A percentile compares a stretch with the other conserved stretches of the same genome.
Conservation (phyloP, 2,797 vertebrate genomes). For the Carcharodon carcharias region DNA sequence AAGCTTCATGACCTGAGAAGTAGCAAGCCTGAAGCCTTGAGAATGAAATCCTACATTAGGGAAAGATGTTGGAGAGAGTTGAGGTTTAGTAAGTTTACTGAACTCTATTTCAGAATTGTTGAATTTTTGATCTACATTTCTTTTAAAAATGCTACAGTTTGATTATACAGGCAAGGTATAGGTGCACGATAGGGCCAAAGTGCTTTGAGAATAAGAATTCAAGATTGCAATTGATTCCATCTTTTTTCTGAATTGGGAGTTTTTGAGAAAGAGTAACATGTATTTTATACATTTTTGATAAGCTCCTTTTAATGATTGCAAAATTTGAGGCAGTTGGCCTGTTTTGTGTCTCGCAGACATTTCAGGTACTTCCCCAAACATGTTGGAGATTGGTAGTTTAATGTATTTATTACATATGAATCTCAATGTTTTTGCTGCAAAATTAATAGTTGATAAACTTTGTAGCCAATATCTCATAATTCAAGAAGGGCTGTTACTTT, state of each 20-base stretch:
- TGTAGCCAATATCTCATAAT: not conserved
- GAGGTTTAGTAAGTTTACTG: not conserved
- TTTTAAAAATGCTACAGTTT: not conserved
- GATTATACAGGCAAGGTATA: too few species aligned
- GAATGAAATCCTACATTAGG: not conserved
- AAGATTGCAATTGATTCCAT: not conserved
- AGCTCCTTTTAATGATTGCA: not conserved
- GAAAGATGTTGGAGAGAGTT: not conserved
- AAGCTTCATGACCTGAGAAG: not conserved
- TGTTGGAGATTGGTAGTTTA: not conserved
- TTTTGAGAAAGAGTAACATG: not conserved
- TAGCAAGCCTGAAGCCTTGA: not conserved
- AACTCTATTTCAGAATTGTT: not conserved
- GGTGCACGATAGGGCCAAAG: not conserved
- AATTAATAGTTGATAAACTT: not conserved
- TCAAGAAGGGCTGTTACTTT: not conserved
- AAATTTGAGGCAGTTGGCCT: not conserved
- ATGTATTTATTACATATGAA: not conserved
- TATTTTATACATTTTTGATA: not conserved
- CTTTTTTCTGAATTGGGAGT: not conserved
- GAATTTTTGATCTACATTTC: not conserved
- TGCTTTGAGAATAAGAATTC: not conserved
- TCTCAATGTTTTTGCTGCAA: not conserved
- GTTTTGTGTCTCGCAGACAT: not conserved
- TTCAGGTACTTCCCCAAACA: not conserved